phyloP scores from a whole-genome alignment of 2,113 vertebrate genomes.

The Hippocampus zosterae region DNA sequence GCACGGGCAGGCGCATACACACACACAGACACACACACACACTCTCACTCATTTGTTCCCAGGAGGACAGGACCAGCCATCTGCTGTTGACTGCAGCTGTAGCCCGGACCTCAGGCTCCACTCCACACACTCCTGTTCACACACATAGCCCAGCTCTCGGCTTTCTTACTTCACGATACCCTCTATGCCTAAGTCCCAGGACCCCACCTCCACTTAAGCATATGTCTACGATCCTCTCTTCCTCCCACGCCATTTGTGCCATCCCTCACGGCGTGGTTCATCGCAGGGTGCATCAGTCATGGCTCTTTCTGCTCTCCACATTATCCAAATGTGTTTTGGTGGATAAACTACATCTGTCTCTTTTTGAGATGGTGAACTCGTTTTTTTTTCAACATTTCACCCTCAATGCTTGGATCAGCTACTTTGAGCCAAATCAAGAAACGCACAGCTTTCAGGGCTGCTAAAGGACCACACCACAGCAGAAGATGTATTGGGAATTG shows the following conservation, averaged over 20 bases:
- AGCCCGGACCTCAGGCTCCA: conserved; percentile 28
- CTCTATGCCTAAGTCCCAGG: conserved; percentile 13
- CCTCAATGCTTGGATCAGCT: neutral
- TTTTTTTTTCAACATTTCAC: neutral
- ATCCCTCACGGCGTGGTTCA: conserved; percentile 18
- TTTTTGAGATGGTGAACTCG: neutral
- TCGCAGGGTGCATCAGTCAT: conserved; percentile 43
- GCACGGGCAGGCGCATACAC: conserved; percentile 10
- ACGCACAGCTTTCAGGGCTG: conserved; percentile 2
- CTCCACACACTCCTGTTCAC: conserved; percentile 11
- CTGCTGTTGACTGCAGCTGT: conserved; percentile 45
- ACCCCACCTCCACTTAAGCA: conserved; percentile 10
- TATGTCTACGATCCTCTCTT: conserved; percentile 12
- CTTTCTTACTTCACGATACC: conserved; percentile 40
- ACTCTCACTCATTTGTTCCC: conserved; percentile 31
- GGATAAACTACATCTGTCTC: neutral
- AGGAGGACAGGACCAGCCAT: conserved; percentile 43
- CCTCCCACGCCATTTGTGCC: conserved; percentile 21
- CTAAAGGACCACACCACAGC: conserved; percentile 9
- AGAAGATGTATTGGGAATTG: conserved; percentile 74
- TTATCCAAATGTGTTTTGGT: neutral
- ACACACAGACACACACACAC: conserved; percentile 37
- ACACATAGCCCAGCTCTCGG: conserved; percentile 28
- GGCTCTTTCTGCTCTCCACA: conserved; percentile 13
- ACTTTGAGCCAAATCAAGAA: neutral